phyloP scores from a whole-genome alignment of 64 coral and sea anemone species.

The Stylophora pistillata region DNA sequence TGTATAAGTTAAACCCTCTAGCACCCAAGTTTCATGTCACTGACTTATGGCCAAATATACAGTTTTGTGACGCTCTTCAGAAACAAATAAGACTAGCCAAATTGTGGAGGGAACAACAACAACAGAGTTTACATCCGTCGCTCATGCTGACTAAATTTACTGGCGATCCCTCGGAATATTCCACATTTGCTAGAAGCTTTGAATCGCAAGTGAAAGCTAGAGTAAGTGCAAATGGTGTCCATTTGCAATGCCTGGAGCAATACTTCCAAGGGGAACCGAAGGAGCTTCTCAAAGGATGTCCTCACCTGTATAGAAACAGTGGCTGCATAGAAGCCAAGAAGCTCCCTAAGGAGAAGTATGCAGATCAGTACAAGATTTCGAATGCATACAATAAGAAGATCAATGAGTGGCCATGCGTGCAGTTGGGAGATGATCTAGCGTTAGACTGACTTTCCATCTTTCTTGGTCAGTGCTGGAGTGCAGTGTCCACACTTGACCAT shows the following conservation, averaged over 20 bases:
- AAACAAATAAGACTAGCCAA: constrained; percentile 51
- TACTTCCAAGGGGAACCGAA: constrained; percentile 52
- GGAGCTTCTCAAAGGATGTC: constrained; percentile 62
- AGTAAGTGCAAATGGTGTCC: constrained; percentile 30
- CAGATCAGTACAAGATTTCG: constrained; percentile 59
- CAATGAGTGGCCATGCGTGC: constrained; percentile 35
- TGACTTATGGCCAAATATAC: background rate
- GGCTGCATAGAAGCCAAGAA: constrained; percentile 29
- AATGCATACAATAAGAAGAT: constrained; percentile 51
- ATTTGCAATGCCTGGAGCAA: constrained; percentile 55
- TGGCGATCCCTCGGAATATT: constrained; percentile 56
- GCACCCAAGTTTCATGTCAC: constrained; percentile 18
- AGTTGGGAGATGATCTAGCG: constrained; percentile 23
- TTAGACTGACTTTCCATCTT: constrained; percentile 35
- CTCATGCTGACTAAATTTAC: constrained; percentile 48
- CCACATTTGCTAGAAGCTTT: too few species aligned
- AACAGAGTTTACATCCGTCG: constrained; percentile 29
- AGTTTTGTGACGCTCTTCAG: constrained; percentile 20
- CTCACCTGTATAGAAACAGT: constrained; percentile 9
- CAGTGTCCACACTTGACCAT: constrained; percentile 49
- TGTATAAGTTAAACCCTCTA: constrained; percentile 32
- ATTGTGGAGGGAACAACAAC: constrained; percentile 52
- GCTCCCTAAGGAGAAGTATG: constrained; percentile 54
- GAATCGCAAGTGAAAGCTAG: too few species aligned
- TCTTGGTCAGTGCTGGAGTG: constrained; percentile 44